Conservation (phyloP, 2,797 vertebrate species). For the Triplophysa yarkandensis region DNA sequence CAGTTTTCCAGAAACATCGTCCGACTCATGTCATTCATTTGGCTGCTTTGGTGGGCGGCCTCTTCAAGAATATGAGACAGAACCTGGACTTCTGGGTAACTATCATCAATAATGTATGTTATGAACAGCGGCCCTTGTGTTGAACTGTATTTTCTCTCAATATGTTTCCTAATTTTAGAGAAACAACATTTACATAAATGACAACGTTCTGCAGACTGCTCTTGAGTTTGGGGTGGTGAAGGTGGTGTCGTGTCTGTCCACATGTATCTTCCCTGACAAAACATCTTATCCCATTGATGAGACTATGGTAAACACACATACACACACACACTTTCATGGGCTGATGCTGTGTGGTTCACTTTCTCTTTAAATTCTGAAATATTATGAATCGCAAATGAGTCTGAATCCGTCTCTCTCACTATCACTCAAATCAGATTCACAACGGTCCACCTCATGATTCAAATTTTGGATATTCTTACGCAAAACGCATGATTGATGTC, state of each 20-base stretch:
- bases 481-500: conserved; percentile 95
- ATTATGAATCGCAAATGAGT: neutral
- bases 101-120: neutral
- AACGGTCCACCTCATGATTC: conserved; percentile 90
- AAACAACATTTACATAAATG: conserved; percentile 89
- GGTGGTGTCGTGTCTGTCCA: conserved; percentile 94
- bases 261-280: conserved; percentile 95
- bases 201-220: conserved; percentile 89
- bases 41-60: conserved; percentile 94
- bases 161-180: conserved; percentile 71
- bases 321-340: neutral
- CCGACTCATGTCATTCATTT: conserved; percentile 93
- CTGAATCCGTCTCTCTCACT: neutral
- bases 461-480: conserved; percentile 94
- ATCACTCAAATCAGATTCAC: conserved; percentile 82
- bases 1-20: conserved; percentile 80
- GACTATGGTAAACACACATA: conserved; percentile 77
- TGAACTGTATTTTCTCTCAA: neutral
- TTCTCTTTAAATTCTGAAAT: neutral
- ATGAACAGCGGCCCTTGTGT: neutral
- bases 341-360: neutral
- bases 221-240: conserved; percentile 78
- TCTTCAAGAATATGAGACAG: conserved; percentile 90
- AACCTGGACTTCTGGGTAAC: conserved; percentile 96
- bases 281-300: conserved; percentile 93